A percentile compares a stretch with the other conserved stretches of the same genome.
Conservation (phyloP, 2,113 vertebrate genomes). For the Lates calcarifer region DNA sequence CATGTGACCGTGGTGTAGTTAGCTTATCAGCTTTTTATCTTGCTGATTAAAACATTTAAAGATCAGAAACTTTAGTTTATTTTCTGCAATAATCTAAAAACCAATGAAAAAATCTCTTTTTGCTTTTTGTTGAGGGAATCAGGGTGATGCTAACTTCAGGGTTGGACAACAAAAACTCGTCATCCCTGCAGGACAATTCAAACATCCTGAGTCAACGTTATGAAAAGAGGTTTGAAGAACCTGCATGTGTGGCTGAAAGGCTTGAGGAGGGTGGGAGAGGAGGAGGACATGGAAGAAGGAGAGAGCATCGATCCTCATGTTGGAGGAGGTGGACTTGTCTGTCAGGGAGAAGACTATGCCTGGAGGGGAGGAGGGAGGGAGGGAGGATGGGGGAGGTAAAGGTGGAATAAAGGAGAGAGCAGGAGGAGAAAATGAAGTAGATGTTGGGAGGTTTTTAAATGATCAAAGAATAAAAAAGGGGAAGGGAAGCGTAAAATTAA, state of each 20-base stretch:
- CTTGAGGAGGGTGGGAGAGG: slow-evolving; percentile 87
- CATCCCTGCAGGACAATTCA: too few relatives aligned
- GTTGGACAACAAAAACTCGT: too few relatives aligned
- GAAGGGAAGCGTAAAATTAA: too few relatives aligned
- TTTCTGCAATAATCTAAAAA: too few relatives aligned
- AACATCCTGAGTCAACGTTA: too few relatives aligned
- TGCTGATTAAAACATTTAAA: too few relatives aligned
- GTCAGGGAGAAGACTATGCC: slow-evolving; percentile 91
- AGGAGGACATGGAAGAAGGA: slow-evolving; percentile 91
- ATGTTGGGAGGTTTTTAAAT: background rate
- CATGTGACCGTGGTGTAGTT: too few relatives aligned
- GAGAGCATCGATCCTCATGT: slow-evolving; percentile 92
- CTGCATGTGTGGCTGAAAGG: slow-evolving; percentile 91
- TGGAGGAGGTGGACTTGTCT: slow-evolving; percentile 92
- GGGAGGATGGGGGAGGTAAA: background rate
- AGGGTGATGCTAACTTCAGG: too few relatives aligned
- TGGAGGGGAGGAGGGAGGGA: slow-evolving; percentile 53
- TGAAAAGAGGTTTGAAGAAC: slow-evolving; percentile 57
- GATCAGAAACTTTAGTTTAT: too few relatives aligned
- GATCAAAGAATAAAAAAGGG: background rate
- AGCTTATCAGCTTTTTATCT: too few relatives aligned
- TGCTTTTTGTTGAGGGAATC: too few relatives aligned
- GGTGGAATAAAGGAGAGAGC: accelerated
- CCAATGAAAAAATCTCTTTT: too few relatives aligned
- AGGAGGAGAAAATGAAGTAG: accelerated